Base-by-base conservation (phyloP, 2,797 vertebrate species). In the Melanotaenia nigrans region DNA sequence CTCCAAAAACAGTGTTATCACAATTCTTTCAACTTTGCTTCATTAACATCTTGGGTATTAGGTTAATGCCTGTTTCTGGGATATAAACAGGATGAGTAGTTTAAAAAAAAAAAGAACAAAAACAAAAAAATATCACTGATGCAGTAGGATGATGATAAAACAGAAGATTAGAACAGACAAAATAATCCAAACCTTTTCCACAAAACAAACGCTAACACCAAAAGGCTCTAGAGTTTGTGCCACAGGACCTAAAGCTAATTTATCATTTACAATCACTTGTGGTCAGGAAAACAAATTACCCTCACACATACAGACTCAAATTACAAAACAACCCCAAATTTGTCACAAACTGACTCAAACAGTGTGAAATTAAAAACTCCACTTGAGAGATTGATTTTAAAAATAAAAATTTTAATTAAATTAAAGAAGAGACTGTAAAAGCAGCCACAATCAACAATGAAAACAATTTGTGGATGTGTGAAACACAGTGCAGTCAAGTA, bases 291-390 rank as follows among this genome's bases (percentile, higher is more conserved):
- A 40, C 35, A 71, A 78, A 78, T 75, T 59, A 72, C 49, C 60
- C 45, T 60, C 54, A 42, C 24, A 60, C 10, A 62, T 51, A 45
- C 60, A 1, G 60, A 69, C 51, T 86, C 67, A 76, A 73, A 70
- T 63, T 59, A 77, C 75, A 64, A 85, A 68, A 70, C 78, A 71
- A 3, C 14, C 30, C 20, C 24, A 64, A 68, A 65, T 79, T 69
- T 80, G 69, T 75, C 54, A 79, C 59, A 85, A 84, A 87, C 65
- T 49, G 67, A 51, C 71, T 79, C 75, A 82, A 76, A 73, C 70
- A 38, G 82, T 79, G 84, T 87, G 77, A 89, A 87, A 89, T 87
- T 76, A 71, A 65, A 24, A 77, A 71, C 47, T 63, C 65, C 22
- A 64, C 51, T 62, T 11, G 20, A 73, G 47, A 75, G 14, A 69